A percentile compares a stretch with the other conserved stretches of the same genome.
Evolutionary conservation across 2,888 invertebrate species (phyloP).

Genomic region (Pardosa pseudoannulata): DNA sequence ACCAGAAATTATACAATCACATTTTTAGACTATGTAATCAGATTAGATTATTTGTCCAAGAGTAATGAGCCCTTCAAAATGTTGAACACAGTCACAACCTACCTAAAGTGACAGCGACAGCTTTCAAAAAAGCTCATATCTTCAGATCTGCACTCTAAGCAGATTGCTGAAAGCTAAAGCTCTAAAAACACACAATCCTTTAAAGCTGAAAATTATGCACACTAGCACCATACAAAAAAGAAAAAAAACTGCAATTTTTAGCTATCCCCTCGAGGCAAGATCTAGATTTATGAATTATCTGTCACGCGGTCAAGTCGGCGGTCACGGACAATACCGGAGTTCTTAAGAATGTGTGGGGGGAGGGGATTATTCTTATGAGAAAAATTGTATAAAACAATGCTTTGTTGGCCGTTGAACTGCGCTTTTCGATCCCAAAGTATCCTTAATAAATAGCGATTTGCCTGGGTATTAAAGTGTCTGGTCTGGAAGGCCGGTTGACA

Average conservation of each 20-base stretch:
- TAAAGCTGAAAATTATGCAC: too few relatives aligned
- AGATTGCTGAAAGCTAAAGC: too few relatives aligned
- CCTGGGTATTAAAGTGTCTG: background rate
- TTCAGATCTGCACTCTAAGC: too few relatives aligned
- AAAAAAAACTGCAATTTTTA: conserved; percentile 7
- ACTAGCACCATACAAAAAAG: background rate
- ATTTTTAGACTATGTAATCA: too few relatives aligned
- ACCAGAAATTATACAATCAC: too few relatives aligned
- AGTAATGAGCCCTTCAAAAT: too few relatives aligned
- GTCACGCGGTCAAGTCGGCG: conserved; percentile 53
- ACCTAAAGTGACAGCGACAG: too few relatives aligned
- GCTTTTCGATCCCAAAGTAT: background rate
- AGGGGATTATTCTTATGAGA: conserved; percentile 54
- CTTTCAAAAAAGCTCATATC: too few relatives aligned
- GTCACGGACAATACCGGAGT: conserved; percentile 66
- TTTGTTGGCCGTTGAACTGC: conserved; percentile 49
- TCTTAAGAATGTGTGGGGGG: too few relatives aligned
- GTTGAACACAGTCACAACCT: too few relatives aligned
- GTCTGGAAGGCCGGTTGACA: background rate
- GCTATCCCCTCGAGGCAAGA: conserved; percentile 28
- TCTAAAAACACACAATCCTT: too few relatives aligned
- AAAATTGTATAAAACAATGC: conserved; percentile 51
- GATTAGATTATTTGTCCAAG: too few relatives aligned
- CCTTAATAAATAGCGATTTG: conserved; percentile 20
- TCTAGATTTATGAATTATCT: conserved; percentile 64